Percentiles rank a stretch among this genome's conserved stretches.
These are phyloP conservation scores for Leptopilina drosophilae DNA, from an alignment of 2,888 invertebrate species.

Conservation along the genomic window DNA sequence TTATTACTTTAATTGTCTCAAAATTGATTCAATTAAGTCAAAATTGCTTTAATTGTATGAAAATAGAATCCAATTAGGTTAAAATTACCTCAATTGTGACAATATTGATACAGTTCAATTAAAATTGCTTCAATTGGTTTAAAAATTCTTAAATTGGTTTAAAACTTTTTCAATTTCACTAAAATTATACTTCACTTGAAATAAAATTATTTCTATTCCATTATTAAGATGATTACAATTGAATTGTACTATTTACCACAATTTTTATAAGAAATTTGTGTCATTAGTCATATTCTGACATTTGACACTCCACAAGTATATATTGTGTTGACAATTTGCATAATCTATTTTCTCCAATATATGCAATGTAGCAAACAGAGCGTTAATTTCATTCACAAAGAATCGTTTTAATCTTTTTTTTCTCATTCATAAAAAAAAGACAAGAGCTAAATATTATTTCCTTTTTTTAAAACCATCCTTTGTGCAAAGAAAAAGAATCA, in stretches of 20 bases:
- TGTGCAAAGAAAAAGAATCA: background rate
- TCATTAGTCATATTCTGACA: slow-evolving; percentile 4
- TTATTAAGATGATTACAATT: too few relatives aligned
- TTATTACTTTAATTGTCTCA: too few relatives aligned
- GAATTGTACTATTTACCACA: background rate
- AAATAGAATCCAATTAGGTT: too few relatives aligned
- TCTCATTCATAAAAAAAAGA: background rate
- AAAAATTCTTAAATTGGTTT: too few relatives aligned
- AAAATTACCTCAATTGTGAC: too few relatives aligned
- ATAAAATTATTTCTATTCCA: background rate
- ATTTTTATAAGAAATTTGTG: background rate
- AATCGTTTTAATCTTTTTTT: background rate
- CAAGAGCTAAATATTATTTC: background rate
- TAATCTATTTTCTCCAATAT: background rate
- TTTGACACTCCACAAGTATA: slow-evolving; percentile 1
- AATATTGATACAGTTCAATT: too few relatives aligned
- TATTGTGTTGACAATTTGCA: slow-evolving; percentile 15
- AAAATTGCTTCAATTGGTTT: too few relatives aligned
- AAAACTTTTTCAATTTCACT: background rate
- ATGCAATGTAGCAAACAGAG: background rate
- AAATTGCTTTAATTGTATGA: too few relatives aligned
- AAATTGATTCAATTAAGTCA: too few relatives aligned
- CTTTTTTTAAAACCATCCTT: background rate
- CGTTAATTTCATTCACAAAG: slow-evolving; percentile 9
- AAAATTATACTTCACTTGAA: too few relatives aligned